Conservation (phyloP, 2,113 vertebrate genomes). For the Gavia stellata region DNA sequence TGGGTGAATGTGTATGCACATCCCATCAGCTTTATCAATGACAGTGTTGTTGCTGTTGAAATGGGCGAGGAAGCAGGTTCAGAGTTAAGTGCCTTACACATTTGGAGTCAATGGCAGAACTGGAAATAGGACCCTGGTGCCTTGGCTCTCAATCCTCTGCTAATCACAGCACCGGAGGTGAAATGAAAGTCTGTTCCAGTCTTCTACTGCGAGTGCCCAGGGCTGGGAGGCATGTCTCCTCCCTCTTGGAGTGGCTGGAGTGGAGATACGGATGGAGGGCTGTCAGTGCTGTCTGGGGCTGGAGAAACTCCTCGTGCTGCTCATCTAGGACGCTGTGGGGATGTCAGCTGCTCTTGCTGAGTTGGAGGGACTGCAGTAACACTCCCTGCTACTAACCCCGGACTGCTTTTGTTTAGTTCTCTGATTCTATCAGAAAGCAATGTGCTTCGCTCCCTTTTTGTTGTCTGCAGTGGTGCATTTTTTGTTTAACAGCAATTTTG, state of each 20-base stretch:
- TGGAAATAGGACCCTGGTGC: not conserved
- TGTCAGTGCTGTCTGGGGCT: not conserved
- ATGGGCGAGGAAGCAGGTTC: not conserved
- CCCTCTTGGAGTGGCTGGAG: not conserved
- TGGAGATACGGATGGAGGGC: rapidly evolving
- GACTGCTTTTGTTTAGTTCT: not conserved
- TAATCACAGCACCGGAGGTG: not conserved
- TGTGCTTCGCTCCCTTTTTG: not conserved
- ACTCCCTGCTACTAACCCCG: not conserved
- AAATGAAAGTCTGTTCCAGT: not conserved
- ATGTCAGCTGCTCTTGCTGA: not conserved
- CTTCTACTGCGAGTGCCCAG: not conserved
- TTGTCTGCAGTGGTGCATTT: rapidly evolving
- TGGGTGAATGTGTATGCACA: not conserved
- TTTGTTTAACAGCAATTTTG: not conserved
- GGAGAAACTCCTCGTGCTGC: not conserved
- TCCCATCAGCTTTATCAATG: not conserved
- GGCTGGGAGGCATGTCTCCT: not conserved
- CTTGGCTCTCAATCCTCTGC: not conserved
- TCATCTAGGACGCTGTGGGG: not conserved
- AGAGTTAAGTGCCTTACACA: not conserved
- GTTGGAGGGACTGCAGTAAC: not conserved
- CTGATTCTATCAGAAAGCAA: not conserved
- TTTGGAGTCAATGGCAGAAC: not conserved
- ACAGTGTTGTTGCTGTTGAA: not conserved